A percentile compares a stretch with the other conserved stretches of the same genome.
phyloP scores from a whole-genome alignment of 2,113 vertebrate genomes.

The Pseudonaja textilis region DNA sequence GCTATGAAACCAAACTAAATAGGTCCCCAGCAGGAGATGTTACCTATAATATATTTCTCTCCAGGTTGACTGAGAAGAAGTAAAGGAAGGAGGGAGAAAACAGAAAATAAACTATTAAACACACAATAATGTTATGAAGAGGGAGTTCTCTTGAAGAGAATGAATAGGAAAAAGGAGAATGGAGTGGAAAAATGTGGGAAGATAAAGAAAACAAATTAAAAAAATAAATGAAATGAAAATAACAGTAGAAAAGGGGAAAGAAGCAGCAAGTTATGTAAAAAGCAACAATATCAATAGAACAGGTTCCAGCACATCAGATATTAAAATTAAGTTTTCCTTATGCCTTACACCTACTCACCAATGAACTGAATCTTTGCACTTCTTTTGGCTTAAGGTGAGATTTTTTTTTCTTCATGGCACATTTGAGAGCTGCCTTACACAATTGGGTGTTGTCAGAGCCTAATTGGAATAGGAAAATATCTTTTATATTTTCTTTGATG shows the following conservation, averaged over 20 bases:
- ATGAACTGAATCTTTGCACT: not conserved
- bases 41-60: not conserved
- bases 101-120: not conserved
- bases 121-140: not conserved
- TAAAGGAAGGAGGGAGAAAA: not conserved
- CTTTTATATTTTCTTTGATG: not conserved
- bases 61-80: not conserved
- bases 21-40: not conserved
- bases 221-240: not conserved
- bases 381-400: not conserved
- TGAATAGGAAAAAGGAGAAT: not conserved
- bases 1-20: not conserved
- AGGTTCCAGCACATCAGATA: not conserved
- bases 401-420: not conserved
- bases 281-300: not conserved
- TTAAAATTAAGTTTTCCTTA: not conserved
- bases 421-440: not conserved
- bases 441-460: not conserved
- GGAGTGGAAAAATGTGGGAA: not conserved
- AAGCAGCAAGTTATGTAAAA: not conserved
- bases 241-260: not conserved
- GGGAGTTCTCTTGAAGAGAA: not conserved
- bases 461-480: not conserved
- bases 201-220: not conserved
- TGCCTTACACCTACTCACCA: not conserved